Conservation (phyloP, 2,113 vertebrate species). For the Onychostruthus taczanowskii region DNA sequence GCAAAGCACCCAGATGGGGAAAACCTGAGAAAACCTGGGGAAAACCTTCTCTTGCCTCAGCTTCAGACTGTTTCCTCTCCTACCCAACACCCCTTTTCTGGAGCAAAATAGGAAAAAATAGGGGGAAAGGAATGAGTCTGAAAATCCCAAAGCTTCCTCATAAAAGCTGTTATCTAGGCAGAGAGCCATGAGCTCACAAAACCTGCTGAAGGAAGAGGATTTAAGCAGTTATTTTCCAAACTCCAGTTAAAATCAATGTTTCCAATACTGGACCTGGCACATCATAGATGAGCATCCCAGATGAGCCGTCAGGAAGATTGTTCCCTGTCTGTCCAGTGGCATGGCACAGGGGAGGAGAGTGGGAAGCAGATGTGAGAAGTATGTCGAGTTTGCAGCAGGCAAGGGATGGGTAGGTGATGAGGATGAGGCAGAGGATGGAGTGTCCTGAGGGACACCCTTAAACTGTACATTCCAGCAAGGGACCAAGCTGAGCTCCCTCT, state of each 20-base stretch:
- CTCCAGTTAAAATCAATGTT: background rate
- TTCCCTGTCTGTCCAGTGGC: accelerated
- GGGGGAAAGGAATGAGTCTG: background rate
- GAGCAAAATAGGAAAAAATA: background rate
- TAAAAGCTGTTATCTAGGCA: conserved; percentile 12
- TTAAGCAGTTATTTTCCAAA: background rate
- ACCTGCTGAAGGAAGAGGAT: background rate
- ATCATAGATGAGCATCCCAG: background rate
- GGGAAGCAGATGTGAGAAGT: background rate
- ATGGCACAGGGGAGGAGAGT: background rate
- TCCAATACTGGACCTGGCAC: background rate
- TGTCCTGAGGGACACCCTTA: background rate
- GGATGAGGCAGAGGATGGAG: background rate
- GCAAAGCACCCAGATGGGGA: background rate
- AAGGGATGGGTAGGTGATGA: background rate
- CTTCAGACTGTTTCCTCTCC: background rate
- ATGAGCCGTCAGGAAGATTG: background rate
- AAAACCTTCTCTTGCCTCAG: background rate
- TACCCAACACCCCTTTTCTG: background rate
- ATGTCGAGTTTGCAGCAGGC: background rate
- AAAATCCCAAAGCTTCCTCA: background rate
- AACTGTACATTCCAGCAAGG: background rate
- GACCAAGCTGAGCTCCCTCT: background rate
- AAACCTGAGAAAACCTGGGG: background rate
- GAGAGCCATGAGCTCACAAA: background rate